These are phyloP conservation scores for Callipepla squamata DNA, from an alignment of 2,113 vertebrate genomes.

Conservation along the genomic window DNA sequence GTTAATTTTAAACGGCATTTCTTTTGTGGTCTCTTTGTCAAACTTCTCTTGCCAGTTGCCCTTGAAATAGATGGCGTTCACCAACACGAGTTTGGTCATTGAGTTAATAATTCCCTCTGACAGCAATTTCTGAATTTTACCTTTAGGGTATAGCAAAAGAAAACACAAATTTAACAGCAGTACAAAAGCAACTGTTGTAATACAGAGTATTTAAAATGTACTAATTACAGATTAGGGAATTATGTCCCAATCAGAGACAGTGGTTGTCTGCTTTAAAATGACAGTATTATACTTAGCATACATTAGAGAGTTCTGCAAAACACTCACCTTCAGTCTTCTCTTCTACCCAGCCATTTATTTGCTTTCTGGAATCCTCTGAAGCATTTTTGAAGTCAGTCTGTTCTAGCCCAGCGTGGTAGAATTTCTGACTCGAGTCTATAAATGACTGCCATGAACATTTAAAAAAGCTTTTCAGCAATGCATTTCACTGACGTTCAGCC, in stretches of 20 bases:
- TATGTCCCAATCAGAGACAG: not conserved
- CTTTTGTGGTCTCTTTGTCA: slow-evolving; percentile 72
- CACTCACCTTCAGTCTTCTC: slow-evolving; percentile 86
- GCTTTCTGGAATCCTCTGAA: slow-evolving; percentile 79
- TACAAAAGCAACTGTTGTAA: not conserved
- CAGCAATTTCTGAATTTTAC: slow-evolving; percentile 91
- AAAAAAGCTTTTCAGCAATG: not conserved
- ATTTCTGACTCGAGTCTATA: slow-evolving; percentile 80
- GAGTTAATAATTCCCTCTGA: slow-evolving; percentile 73
- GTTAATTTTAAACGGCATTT: slow-evolving; percentile 82
- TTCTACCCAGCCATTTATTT: slow-evolving; percentile 91
- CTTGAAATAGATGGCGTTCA: slow-evolving; percentile 97
- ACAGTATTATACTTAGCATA: not conserved
- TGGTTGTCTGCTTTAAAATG: not conserved
- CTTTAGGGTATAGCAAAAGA: slow-evolving; percentile 64
- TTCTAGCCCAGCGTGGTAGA: slow-evolving; percentile 85
- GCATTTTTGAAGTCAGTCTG: slow-evolving; percentile 82
- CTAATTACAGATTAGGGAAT: not conserved
- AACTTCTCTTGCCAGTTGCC: slow-evolving; percentile 88
- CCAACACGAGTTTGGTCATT: slow-evolving; percentile 85
- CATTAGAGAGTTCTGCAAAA: not conserved
- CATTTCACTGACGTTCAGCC: not conserved
- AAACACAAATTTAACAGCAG: not conserved
- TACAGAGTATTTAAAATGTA: fast-evolving
- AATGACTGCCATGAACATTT: slow-evolving; percentile 77